These are phyloP conservation scores for Lipophrys pholis DNA, from an alignment of 2,113 vertebrate species.

Conservation along the genomic window DNA sequence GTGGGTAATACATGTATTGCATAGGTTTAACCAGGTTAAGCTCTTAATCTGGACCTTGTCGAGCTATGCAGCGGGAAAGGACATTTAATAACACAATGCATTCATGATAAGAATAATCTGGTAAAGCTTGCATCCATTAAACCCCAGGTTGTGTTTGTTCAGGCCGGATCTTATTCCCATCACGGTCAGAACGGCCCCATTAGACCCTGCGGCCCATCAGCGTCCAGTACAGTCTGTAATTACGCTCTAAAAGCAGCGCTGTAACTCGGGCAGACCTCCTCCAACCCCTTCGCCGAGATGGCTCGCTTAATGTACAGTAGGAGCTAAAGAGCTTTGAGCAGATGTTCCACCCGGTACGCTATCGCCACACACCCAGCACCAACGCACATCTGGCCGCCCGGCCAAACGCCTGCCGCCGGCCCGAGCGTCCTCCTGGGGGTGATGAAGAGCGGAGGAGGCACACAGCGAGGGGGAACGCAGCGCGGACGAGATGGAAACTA, in stretches of 20 bases:
- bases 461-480: conserved; percentile 2
- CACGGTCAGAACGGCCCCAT: conserved; percentile 18
- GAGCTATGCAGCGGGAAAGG: not conserved
- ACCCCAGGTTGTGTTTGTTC: not conserved
- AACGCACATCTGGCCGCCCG: conserved; percentile 52
- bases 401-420: conserved; percentile 19
- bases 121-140: conserved; percentile 3
- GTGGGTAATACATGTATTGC: not conserved
- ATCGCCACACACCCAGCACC: conserved; percentile 17
- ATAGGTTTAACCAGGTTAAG: conserved; percentile 5
- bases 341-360: conserved; percentile 51
- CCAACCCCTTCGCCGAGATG: not conserved
- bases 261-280: not conserved
- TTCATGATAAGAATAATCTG: conserved; percentile 22
- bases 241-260: conserved; percentile 6
- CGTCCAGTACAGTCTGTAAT: not conserved
- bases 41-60: conserved; percentile 14
- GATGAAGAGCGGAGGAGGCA: conserved; percentile 7
- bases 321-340: conserved; percentile 39
- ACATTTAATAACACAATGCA: conserved; percentile 27
- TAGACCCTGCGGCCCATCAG: too few relatives aligned
- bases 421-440: conserved; percentile 29
- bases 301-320: conserved; percentile 53
- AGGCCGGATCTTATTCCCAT: not conserved
- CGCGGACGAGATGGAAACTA: conserved; percentile 41